Evolutionary conservation across 1,140 invertebrate genomes (phyloP).

Genomic region (Drosophila varians): DNA sequence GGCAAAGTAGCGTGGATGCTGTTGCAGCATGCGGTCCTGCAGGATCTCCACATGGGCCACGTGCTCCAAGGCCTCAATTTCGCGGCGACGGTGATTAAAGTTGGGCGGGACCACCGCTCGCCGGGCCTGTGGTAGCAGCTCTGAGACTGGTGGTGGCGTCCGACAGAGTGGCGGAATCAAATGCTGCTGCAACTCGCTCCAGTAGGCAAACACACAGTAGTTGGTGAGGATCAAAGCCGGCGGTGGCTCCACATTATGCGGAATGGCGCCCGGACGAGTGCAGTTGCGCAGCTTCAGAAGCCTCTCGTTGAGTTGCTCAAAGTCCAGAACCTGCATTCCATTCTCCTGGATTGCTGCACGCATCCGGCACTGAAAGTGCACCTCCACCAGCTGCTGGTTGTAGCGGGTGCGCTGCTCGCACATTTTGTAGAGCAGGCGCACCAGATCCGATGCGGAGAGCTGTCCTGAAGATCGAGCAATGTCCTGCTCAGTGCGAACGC

Average conservation of each 20-base stretch:
- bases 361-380: constrained; percentile 19
- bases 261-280: constrained; percentile 85
- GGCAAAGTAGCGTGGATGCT: background rate
- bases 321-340: constrained; percentile 36
- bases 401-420: constrained; percentile 78
- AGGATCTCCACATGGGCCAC: background rate
- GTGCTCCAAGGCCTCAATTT: background rate
- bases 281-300: constrained; percentile 4
- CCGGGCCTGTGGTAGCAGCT: background rate
- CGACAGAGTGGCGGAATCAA: background rate
- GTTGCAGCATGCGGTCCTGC: background rate
- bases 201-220: constrained; percentile 43
- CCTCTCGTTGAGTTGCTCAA: constrained; percentile 17
- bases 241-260: constrained; percentile 85
- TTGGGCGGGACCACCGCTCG: constrained; percentile 2
- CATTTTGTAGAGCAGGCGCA: constrained; percentile 87
- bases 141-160: background rate
- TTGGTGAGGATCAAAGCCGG: constrained; percentile 48
- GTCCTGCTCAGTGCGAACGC: constrained; percentile 86
- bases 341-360: constrained; percentile 29
- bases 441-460: constrained; percentile 87
- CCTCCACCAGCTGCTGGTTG: constrained; percentile 2
- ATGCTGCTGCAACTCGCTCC: constrained; percentile 50
- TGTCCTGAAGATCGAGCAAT: constrained; percentile 85
- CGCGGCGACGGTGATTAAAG: constrained; percentile 1